Percentiles rank a stretch among this genome's conserved stretches.
phyloP scores from a whole-genome alignment of 2,888 invertebrate genomes.

The Coleophora deauratella region DNA sequence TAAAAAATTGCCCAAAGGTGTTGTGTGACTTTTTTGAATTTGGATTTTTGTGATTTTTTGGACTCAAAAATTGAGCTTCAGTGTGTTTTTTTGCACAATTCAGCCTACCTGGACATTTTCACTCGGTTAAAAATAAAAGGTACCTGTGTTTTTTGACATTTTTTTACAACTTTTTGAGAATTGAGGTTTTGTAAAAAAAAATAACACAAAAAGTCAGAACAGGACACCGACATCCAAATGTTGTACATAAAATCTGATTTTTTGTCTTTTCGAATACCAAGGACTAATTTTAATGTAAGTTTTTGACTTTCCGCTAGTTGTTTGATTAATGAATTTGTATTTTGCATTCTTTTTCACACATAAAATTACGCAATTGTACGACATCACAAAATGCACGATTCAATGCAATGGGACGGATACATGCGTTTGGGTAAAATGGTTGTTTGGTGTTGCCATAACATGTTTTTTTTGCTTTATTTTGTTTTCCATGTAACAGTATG shows the following conservation, averaged over 20 bases:
- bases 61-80: constrained; percentile 58
- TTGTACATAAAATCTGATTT: constrained; percentile 19
- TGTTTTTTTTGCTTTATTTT: constrained; percentile 23
- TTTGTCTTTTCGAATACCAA: constrained; percentile 34
- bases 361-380: constrained; percentile 29
- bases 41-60: constrained; percentile 52
- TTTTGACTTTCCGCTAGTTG: constrained; percentile 10
- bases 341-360: constrained; percentile 36
- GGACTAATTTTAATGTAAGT: constrained; percentile 31
- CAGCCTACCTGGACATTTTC: constrained; percentile 70
- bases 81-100: constrained; percentile 59
- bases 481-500: constrained; percentile 81
- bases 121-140: constrained; percentile 46
- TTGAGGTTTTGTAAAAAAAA: constrained; percentile 35
- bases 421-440: constrained; percentile 42
- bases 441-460: constrained; percentile 25
- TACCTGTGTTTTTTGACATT: constrained; percentile 34
- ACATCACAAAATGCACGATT: constrained; percentile 39
- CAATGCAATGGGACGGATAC: constrained; percentile 40
- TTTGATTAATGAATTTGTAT: constrained; percentile 23
- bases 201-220: constrained; percentile 47
- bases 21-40: constrained; percentile 40
- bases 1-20: constrained; percentile 59
- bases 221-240: constrained; percentile 45
- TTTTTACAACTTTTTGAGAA: constrained; percentile 8